Evolutionary conservation across 2,888 invertebrate species (phyloP).

Genomic region (Eurytoma californica): DNA sequence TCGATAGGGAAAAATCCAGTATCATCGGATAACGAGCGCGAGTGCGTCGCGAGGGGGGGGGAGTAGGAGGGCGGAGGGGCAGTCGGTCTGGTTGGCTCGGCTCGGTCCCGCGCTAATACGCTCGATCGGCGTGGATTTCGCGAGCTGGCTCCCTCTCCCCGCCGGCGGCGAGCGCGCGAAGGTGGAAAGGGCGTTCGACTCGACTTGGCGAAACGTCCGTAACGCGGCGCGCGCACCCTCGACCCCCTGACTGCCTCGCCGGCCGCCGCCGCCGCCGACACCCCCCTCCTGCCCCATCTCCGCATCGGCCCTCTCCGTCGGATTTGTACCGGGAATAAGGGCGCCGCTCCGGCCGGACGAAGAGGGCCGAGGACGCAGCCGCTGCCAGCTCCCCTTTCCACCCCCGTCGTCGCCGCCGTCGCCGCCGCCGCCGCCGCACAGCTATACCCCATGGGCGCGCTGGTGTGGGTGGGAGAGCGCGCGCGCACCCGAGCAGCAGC

Average conservation of each 20-base stretch:
- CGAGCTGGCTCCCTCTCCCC: neutral
- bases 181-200: slow-evolving; percentile 45
- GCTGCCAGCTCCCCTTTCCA: neutral
- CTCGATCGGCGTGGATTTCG: slow-evolving; percentile 1
- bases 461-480: neutral
- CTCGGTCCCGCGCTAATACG: neutral
- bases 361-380: neutral
- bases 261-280: neutral
- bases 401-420: neutral
- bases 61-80: neutral
- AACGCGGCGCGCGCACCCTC: slow-evolving; percentile 26
- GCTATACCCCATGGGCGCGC: neutral
- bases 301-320: slow-evolving; percentile 4
- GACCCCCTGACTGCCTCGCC: neutral
- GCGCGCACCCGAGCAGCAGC: neutral
- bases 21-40: no score
- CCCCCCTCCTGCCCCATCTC: slow-evolving; percentile 3
- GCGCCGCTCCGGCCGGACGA: neutral
- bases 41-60: neutral
- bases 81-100: no score
- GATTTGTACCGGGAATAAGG: neutral
- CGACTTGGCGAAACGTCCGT: slow-evolving; percentile 29
- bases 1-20: no score
- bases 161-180: neutral
- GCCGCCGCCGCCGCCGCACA: slow-evolving; percentile 2